Evolutionary conservation across 2,113 vertebrate species (phyloP).

Genomic region (Lepus americanus): DNA sequence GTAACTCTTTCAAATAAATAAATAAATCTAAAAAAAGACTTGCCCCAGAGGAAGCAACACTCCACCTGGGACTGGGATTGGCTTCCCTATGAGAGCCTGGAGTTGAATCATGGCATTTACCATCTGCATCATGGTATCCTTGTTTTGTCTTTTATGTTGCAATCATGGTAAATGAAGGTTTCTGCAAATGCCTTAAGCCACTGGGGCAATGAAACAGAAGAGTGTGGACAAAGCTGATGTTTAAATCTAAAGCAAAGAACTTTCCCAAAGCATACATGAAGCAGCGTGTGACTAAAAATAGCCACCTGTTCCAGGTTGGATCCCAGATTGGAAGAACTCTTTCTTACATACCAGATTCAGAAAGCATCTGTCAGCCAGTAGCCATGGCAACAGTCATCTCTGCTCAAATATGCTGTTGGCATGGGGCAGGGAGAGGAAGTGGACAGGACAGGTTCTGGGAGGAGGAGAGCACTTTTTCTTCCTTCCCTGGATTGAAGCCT

Average conservation of each 20-base stretch:
- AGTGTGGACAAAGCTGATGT: not conserved
- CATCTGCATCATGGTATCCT: not conserved
- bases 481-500: not conserved
- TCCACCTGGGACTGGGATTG: not conserved
- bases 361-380: slow-evolving; percentile 69
- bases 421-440: slow-evolving; percentile 39
- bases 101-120: not conserved
- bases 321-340: slow-evolving; percentile 73
- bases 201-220: not conserved
- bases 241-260: slow-evolving; percentile 49
- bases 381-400: slow-evolving; percentile 75
- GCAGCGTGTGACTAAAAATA: slow-evolving; percentile 76
- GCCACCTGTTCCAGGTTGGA: slow-evolving; percentile 75
- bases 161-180: slow-evolving; percentile 2
- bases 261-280: slow-evolving; percentile 51
- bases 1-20: no score
- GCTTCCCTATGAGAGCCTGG: not conserved
- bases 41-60: not conserved
- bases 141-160: not conserved
- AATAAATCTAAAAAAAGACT: no score
- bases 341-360: slow-evolving; percentile 71
- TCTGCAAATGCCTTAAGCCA: not conserved
- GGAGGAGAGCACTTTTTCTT: not conserved
- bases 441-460: slow-evolving; percentile 8
- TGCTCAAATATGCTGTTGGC: slow-evolving; percentile 61